A percentile compares a stretch with the other conserved stretches of the same genome.
phyloP scores from a whole-genome alignment of 37 sponge, comb jelly and placozoan species.

The Theonella swinhoei region DNA sequence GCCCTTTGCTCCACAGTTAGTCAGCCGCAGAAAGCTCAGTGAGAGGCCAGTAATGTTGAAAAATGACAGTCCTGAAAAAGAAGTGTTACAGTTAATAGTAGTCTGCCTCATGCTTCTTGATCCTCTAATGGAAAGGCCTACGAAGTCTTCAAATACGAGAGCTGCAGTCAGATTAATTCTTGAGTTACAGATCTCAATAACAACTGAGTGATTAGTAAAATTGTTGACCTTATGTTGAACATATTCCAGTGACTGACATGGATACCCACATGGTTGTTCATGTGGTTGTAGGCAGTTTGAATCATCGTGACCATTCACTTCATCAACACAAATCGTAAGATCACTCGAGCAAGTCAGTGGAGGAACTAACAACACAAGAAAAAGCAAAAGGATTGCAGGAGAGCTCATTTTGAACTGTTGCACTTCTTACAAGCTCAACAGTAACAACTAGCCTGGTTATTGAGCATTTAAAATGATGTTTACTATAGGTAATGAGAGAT shows the following conservation, averaged over 20 bases:
- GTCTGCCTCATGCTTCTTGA: neutral
- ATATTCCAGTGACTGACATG: neutral
- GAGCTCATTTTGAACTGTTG: too few species aligned
- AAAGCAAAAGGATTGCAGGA: too few species aligned
- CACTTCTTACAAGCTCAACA: too few species aligned
- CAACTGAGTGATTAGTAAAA: neutral
- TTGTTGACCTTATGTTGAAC: neutral
- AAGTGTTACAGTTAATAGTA: neutral
- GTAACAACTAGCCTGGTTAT: too few species aligned
- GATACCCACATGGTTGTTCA: neutral
- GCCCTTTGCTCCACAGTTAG: neutral
- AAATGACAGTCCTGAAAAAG: neutral
- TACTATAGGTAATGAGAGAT: too few species aligned
- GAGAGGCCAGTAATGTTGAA: neutral
- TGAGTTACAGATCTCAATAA: neutral
- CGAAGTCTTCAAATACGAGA: neutral
- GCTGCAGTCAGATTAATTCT: neutral
- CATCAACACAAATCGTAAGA: too few species aligned
- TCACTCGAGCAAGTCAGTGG: too few species aligned
- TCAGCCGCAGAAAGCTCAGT: neutral
- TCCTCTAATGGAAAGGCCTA: neutral
- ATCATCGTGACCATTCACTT: neutral
- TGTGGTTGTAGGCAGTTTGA: neutral
- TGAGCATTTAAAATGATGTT: too few species aligned
- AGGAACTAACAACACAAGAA: too few species aligned